Evolutionary conservation across 2,797 vertebrate species (phyloP), one percentile per base, ranked within the genome.

Genomic region (Sus cebifrons): DNA sequence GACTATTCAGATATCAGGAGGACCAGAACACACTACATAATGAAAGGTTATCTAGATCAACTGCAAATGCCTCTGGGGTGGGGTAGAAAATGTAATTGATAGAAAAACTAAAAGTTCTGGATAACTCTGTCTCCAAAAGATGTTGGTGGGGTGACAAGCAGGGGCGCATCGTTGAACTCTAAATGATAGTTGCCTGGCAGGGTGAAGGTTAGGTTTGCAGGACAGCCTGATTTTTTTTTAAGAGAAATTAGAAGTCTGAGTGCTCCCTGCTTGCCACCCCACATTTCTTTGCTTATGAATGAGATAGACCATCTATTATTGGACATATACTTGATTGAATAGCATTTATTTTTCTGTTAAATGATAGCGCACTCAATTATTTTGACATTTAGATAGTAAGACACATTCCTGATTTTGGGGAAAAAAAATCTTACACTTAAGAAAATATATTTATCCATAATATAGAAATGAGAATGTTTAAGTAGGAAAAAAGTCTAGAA

Each of bases 301-400:
- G n/a, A 79, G 64, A 79, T 40, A 70, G 74, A 1, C 49, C 6
- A 40, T 29, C 65, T 23, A 20, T 71, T 29, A 9, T 58, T 58
- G 58, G 25, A 77, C 17, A 79, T 12, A 71, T 36, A 86, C 79
- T 56, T 93, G 54, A 78, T 54, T 79, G 62, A 79, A 79, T 62
- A 62, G 20, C 9, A 62, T 78, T 71, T 86, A 6, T 44, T 52
- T 68, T 68, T 60, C 49, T 77, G 36, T 68, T 67, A 49, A 84
- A 32, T 70, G 25, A 86, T 16, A 52, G 13, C 70, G 79, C 21
- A 60, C 7, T 78, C 29, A 44, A 16, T 16, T 60, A 3, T 29
- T 74, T 86, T 86, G 64, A 29, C 40, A 17, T 71, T 71, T 86
- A 79, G 23, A 68, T 92, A 58, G 68, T 68, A 78, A 86, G 58